These are phyloP conservation scores for Laupala kohalensis DNA, from an alignment of 1,140 invertebrate genomes.

Conservation along the genomic window DNA sequence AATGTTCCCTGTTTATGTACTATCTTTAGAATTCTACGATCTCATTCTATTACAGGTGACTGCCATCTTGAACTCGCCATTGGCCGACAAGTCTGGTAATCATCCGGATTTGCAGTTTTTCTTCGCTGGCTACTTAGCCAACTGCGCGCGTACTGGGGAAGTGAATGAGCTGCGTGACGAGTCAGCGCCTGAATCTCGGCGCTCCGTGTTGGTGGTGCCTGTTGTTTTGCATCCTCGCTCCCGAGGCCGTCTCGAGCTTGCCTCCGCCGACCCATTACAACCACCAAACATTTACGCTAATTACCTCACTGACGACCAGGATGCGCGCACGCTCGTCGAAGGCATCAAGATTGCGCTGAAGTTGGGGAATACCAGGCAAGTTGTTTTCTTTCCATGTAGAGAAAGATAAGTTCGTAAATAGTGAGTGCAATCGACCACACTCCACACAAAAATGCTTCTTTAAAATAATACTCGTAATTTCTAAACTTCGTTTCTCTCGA, in stretches of 20 bases:
- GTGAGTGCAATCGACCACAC: too few relatives aligned
- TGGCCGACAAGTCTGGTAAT: slow-evolving; percentile 35
- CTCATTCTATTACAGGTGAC: too few relatives aligned
- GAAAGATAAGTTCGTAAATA: too few relatives aligned
- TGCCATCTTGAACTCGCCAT: slow-evolving; percentile 26
- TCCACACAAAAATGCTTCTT: too few relatives aligned
- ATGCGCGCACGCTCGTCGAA: slow-evolving; percentile 31
- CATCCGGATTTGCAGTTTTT: slow-evolving; percentile 24
- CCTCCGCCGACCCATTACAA: slow-evolving; percentile 41
- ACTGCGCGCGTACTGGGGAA: slow-evolving; percentile 68
- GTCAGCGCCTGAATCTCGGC: slow-evolving; percentile 23
- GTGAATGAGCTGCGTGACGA: slow-evolving; percentile 6
- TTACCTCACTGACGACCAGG: slow-evolving; percentile 38
- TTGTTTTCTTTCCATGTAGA: too few relatives aligned
- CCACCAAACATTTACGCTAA: slow-evolving; percentile 51
- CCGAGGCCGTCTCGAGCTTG: slow-evolving; percentile 41
- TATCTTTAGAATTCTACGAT: too few relatives aligned
- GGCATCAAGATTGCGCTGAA: slow-evolving; percentile 30
- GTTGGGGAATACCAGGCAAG: slow-evolving; percentile 20
- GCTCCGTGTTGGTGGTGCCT: slow-evolving; percentile 19
- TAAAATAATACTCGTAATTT: too few relatives aligned
- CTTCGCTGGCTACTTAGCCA: slow-evolving; percentile 53
- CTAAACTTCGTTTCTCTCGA: too few relatives aligned
- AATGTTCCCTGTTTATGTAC: too few relatives aligned
- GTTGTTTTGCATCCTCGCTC: slow-evolving; percentile 36